Percentiles rank a stretch among this genome's conserved stretches.
Conservation (phyloP, 2,888 invertebrate genomes). For the Strigamia maritima region DNA sequence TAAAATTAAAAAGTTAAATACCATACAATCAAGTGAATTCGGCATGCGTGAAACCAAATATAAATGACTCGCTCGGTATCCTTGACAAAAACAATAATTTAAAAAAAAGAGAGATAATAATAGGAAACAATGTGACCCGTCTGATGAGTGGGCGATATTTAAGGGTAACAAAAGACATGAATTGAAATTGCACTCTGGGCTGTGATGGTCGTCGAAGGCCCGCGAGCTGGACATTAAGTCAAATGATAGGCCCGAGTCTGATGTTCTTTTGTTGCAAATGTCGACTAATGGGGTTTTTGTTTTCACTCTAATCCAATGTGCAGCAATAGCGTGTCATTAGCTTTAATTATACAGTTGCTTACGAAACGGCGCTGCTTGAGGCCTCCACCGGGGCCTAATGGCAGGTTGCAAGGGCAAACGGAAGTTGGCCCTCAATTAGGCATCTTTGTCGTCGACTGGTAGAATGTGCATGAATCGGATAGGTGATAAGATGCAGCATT, state of each 20-base stretch:
- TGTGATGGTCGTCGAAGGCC: not conserved
- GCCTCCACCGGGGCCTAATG: not conserved
- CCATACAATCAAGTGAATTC: too few relatives aligned
- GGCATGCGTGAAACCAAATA: not conserved
- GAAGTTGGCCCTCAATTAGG: slow-evolving; percentile 15
- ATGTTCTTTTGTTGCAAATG: slow-evolving; percentile 21
- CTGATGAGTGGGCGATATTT: not conserved
- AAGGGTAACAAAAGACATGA: not conserved
- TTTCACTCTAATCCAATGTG: slow-evolving; percentile 36
- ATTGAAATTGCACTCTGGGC: not conserved
- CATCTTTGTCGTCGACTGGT: not conserved
- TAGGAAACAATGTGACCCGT: not conserved
- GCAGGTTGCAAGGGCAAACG: slow-evolving; percentile 15
- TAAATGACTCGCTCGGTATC: too few relatives aligned
- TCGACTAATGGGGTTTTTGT: slow-evolving; percentile 37
- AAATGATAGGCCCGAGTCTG: slow-evolving; percentile 4
- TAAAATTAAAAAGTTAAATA: too few relatives aligned
- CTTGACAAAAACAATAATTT: too few relatives aligned
- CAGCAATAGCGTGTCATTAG: slow-evolving; percentile 30
- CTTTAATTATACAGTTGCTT: slow-evolving; percentile 22
- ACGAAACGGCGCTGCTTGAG: slow-evolving; percentile 7
- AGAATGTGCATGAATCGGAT: too few relatives aligned
- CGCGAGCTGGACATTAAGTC: not conserved
- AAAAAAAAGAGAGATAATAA: not conserved
- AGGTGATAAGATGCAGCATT: too few relatives aligned